These are phyloP conservation scores for Hydroisotoma schaefferi DNA, from an alignment of 2,888 invertebrate species.

Conservation along the genomic window DNA sequence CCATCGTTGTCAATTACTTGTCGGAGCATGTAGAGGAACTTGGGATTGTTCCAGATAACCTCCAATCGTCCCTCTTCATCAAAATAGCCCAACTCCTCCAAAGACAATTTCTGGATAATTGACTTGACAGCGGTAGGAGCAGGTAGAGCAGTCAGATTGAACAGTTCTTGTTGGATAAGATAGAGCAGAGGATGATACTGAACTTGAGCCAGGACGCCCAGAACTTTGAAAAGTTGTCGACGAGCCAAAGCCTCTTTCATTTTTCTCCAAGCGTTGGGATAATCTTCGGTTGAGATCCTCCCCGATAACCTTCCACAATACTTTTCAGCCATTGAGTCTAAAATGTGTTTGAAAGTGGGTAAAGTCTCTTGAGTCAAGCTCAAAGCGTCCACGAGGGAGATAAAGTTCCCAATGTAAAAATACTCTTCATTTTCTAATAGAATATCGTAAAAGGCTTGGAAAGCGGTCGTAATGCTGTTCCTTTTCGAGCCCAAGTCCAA, in stretches of 20 bases:
- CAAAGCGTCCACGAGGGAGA: not conserved
- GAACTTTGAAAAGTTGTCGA: conserved; percentile 4
- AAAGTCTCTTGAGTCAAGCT: no score
- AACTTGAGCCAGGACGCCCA: conserved; percentile 7
- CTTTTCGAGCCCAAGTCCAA: not conserved
- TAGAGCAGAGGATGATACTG: not conserved
- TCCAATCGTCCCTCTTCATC: not conserved
- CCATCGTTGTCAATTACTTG: conserved; percentile 1
- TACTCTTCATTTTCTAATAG: not conserved
- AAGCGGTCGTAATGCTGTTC: conserved; percentile 1
- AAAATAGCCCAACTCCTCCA: not conserved
- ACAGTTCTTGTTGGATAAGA: conserved; percentile 10
- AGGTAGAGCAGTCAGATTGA: not conserved
- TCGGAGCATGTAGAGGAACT: conserved; percentile 5
- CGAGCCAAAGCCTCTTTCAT: not conserved
- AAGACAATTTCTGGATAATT: conserved; percentile 1
- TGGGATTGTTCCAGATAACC: conserved; percentile 8
- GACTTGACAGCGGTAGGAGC: not conserved
- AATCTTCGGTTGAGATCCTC: conserved; percentile 1
- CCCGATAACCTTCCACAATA: not conserved
- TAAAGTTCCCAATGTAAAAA: not conserved
- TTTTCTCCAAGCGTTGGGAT: not conserved
- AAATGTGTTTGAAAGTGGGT: no score
- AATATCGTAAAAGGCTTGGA: not conserved
- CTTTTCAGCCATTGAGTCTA: no score